A percentile compares a stretch with the other conserved stretches of the same genome.
Conservation (phyloP, 2,113 vertebrate genomes). For the Marmota flaviventris region DNA sequence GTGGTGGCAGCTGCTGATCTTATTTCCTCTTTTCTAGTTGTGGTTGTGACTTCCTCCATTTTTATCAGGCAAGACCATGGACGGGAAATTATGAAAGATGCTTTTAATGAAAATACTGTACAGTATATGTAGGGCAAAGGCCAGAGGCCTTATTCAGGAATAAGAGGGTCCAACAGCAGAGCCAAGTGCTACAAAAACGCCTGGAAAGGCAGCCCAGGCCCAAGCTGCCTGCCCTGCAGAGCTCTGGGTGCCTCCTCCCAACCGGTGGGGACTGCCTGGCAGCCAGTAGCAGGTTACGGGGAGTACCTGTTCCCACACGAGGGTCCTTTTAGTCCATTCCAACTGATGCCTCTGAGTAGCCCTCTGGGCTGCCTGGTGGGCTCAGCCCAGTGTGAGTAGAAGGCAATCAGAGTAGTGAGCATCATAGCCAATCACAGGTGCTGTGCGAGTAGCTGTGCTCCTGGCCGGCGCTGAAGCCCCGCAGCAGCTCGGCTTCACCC, state of each 20-base stretch:
- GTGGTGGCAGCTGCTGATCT: background rate
- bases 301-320: background rate
- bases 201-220: background rate
- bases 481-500: slow-evolving; percentile 88
- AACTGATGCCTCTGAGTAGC: background rate
- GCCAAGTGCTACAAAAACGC: slow-evolving; percentile 60
- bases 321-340: slow-evolving; percentile 52
- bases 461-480: slow-evolving; percentile 83
- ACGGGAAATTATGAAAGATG: slow-evolving; percentile 67
- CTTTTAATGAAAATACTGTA: slow-evolving; percentile 83
- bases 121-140: slow-evolving; percentile 1
- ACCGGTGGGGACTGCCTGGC: background rate
- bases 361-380: background rate
- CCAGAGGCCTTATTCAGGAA: slow-evolving; percentile 33
- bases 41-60: slow-evolving; percentile 37
- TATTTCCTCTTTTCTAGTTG: slow-evolving; percentile 52
- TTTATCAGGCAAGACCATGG: slow-evolving; percentile 45
- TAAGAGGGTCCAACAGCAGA: background rate
- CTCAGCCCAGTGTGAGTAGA: background rate
- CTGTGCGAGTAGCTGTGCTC: slow-evolving; percentile 96
- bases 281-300: rapidly evolving
- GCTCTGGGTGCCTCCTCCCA: background rate
- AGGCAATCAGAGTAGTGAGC: background rate
- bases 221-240: background rate
- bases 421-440: slow-evolving; percentile 89